Evolutionary conservation across 2,888 invertebrate species (phyloP).

Genomic region (Dryomyza anilis): DNA sequence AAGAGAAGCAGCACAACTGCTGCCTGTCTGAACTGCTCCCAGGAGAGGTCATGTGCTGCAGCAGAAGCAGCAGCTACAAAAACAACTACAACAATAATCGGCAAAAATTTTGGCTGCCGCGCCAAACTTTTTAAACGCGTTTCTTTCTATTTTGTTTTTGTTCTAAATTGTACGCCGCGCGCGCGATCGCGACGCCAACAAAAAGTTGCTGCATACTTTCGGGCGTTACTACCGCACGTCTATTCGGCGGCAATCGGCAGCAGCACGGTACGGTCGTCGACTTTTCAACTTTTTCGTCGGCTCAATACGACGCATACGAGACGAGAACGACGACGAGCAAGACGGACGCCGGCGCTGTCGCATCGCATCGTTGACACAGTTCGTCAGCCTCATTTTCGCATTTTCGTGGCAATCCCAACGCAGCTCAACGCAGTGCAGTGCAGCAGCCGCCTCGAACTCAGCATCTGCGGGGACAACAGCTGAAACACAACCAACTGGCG

Average conservation of each 20-base stretch:
- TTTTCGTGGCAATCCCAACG: no score
- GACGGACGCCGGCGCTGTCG: neutral
- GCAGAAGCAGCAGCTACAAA: neutral
- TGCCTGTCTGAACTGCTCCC: conserved; percentile 7
- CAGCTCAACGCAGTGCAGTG: no score
- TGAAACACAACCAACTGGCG: neutral
- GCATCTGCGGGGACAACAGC: neutral
- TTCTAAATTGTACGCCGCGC: no score
- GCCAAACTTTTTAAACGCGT: no score
- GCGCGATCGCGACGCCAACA: no score
- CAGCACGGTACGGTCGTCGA: conserved; percentile 8
- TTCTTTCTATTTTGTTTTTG: no score
- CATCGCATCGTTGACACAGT: conserved; percentile 21
- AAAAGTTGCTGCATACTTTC: neutral
- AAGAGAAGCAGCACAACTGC: neutral
- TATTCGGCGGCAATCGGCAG: neutral
- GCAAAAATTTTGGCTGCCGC: neutral
- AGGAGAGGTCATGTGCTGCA: conserved; percentile 14
- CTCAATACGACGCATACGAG: no score
- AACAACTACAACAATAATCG: neutral
- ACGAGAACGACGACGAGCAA: neutral
- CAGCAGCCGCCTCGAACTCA: no score
- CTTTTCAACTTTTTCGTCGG: conserved; percentile 15
- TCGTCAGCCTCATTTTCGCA: conserved; percentile 24
- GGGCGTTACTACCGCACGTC: neutral